These are phyloP conservation scores for Diaphora mendica DNA, from an alignment of 2,888 invertebrate genomes.

Conservation along the genomic window DNA sequence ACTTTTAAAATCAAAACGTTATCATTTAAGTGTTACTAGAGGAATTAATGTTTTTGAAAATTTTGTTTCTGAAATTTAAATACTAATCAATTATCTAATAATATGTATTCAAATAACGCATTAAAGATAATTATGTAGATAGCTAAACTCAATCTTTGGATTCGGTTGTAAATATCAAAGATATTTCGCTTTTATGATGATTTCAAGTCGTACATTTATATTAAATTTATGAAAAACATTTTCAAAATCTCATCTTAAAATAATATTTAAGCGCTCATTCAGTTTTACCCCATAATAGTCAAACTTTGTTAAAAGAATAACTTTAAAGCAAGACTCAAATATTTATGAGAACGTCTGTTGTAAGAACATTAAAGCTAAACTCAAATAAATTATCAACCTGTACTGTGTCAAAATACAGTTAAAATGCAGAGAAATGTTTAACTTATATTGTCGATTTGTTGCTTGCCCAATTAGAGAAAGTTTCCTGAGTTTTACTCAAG, in stretches of 20 bases:
- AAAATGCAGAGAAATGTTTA: constrained; percentile 51
- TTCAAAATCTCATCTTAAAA: constrained; percentile 38
- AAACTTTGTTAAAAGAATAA: constrained; percentile 25
- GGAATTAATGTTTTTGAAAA: constrained; percentile 20
- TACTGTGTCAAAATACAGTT: constrained; percentile 33
- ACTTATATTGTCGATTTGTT: constrained; percentile 59
- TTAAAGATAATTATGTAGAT: neutral
- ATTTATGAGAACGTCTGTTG: constrained; percentile 39
- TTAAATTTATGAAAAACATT: constrained; percentile 32
- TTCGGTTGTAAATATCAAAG: too few relatives aligned
- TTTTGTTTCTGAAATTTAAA: constrained; percentile 28
- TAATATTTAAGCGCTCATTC: constrained; percentile 33
- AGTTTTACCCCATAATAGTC: constrained; percentile 26
- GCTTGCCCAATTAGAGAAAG: constrained; percentile 58
- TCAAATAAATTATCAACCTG: constrained; percentile 38
- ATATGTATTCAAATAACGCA: neutral
- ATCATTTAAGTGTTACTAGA: constrained; percentile 36
- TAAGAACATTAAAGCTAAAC: constrained; percentile 21
- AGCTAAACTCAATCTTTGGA: neutral
- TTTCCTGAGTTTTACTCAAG: constrained; percentile 47
- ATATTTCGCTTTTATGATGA: neutral
- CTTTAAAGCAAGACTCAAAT: constrained; percentile 36
- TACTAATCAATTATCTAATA: too few relatives aligned
- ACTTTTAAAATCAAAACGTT: constrained; percentile 52
- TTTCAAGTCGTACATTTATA: neutral